These are phyloP conservation scores for Hylomyscus alleni DNA, from an alignment of 2,797 vertebrate genomes.

Conservation along the genomic window DNA sequence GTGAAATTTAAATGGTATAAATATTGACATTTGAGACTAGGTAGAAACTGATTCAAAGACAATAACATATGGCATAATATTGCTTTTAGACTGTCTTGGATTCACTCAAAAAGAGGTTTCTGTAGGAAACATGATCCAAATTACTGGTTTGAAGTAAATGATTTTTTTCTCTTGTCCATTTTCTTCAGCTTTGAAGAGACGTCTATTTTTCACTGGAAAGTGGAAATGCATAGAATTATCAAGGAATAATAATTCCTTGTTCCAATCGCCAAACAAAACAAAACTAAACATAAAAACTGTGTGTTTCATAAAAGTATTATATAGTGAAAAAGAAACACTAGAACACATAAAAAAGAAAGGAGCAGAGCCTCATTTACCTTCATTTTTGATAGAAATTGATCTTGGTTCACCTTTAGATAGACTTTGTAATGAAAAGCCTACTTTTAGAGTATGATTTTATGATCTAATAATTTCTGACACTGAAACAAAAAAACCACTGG, in stretches of 20 bases:
- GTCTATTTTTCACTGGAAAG: not conserved
- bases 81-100: not conserved
- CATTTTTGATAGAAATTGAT: not conserved
- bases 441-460: not conserved
- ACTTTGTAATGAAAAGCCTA: not conserved
- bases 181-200: not conserved
- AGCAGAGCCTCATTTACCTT: not conserved
- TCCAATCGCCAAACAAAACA: not conserved
- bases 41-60: not conserved
- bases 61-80: not conserved
- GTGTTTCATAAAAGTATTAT: not conserved
- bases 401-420: not conserved
- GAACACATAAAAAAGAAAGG: not conserved
- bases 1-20: not conserved
- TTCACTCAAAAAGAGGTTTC: not conserved
- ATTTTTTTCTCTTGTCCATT: not conserved
- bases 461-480: not conserved
- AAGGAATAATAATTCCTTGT: not conserved
- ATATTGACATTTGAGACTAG: not conserved
- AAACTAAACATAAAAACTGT: not conserved
- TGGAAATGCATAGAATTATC: not conserved
- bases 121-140: not conserved
- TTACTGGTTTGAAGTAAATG: not conserved
- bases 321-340: conserved; percentile 16
- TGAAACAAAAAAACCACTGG: not conserved